A percentile compares a stretch with the other conserved stretches of the same genome.
Evolutionary conservation across 1,140 invertebrate species (phyloP).

Genomic region (Cotesia chilonis): DNA sequence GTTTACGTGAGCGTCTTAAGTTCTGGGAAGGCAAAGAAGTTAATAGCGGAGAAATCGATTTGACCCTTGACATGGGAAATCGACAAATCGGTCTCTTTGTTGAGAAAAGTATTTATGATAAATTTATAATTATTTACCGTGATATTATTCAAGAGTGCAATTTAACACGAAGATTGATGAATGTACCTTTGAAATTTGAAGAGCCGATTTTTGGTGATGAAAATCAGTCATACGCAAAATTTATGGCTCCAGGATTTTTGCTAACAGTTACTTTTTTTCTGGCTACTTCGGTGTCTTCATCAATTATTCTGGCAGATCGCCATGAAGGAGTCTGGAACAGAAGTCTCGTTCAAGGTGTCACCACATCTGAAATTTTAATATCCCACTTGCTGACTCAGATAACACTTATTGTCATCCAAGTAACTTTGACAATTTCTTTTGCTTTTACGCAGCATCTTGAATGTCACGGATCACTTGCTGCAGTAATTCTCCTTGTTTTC

Average conservation of each 20-base stretch:
- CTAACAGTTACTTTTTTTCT: conserved; percentile 66
- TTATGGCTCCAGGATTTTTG: conserved; percentile 27
- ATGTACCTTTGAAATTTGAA: conserved; percentile 71
- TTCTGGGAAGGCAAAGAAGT: conserved; percentile 56
- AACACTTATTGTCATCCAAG: conserved; percentile 77
- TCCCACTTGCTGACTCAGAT: conserved; percentile 82
- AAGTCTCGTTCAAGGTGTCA: conserved; percentile 78
- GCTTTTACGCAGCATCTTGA: conserved; percentile 71
- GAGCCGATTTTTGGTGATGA: conserved; percentile 76
- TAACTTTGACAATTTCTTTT: conserved; percentile 69
- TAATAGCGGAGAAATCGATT: conserved; percentile 69
- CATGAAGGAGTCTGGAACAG: conserved; percentile 82
- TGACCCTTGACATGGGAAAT: conserved; percentile 80
- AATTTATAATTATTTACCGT: conserved; percentile 70
- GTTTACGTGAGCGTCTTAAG: conserved; percentile 69
- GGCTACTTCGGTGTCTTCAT: conserved; percentile 79
- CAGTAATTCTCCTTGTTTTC: conserved; percentile 68
- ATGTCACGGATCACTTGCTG: conserved; percentile 69
- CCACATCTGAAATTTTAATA: conserved; percentile 73
- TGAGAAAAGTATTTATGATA: conserved; percentile 70
- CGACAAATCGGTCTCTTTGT: conserved; percentile 75
- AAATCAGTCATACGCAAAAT: conserved; percentile 67
- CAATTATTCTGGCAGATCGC: conserved; percentile 83
- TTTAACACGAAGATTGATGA: conserved; percentile 66
- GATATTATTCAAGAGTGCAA: conserved; percentile 70